These are phyloP conservation scores for Acanthosepion lycidas DNA, from an alignment of 2,888 invertebrate species.

Conservation along the genomic window DNA sequence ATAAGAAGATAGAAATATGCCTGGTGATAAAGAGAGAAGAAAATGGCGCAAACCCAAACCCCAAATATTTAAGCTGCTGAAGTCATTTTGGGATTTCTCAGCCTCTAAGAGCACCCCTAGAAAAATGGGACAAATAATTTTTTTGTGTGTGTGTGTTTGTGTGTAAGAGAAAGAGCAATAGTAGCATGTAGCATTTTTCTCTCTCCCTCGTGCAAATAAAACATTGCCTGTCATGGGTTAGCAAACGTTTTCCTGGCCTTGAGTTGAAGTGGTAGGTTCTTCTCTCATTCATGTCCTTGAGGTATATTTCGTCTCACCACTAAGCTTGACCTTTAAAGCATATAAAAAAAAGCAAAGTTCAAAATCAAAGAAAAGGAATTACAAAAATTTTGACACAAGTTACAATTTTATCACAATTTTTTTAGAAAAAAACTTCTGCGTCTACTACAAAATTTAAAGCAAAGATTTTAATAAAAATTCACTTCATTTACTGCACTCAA, in stretches of 20 bases:
- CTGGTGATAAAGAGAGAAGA: not conserved
- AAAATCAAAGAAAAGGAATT: not conserved
- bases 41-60: not conserved
- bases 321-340: not conserved
- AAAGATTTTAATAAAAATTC: no score
- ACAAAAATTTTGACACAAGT: no score
- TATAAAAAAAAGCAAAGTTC: not conserved
- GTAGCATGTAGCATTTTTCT: not conserved
- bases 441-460: no score
- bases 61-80: not conserved
- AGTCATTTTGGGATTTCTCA: not conserved
- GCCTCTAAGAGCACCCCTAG: not conserved
- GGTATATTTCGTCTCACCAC: not conserved
- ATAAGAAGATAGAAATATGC: not conserved
- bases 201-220: conserved; percentile 6
- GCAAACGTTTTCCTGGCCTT: not conserved
- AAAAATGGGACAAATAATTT: not conserved
- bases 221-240: not conserved
- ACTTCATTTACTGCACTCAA: no score
- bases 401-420: not conserved
- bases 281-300: not conserved
- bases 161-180: not conserved
- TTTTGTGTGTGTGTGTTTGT: not conserved
- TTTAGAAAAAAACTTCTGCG: no score
- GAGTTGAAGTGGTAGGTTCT: not conserved